Percentiles rank a stretch among this genome's conserved stretches.
phyloP scores from a whole-genome alignment of 2,113 vertebrate species.

The Alces alces region DNA sequence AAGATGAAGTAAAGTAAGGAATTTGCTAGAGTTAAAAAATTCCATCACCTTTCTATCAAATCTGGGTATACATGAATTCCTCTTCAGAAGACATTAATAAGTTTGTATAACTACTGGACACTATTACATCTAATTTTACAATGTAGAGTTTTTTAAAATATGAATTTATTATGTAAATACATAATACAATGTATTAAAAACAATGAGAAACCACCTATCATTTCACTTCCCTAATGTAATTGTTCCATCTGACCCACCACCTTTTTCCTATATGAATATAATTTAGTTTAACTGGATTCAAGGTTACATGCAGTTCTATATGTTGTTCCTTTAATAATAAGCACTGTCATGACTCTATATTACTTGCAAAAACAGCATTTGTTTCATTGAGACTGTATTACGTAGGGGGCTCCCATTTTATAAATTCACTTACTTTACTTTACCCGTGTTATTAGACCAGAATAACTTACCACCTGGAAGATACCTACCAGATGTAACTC shows the following conservation, averaged over 20 bases:
- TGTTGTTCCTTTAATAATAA: neutral
- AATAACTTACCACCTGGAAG: neutral
- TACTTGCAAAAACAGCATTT: neutral
- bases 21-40: neutral
- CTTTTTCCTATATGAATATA: neutral
- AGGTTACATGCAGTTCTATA: neutral
- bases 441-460: neutral
- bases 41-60: neutral
- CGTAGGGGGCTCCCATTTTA: neutral
- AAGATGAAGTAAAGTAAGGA: neutral
- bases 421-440: neutral
- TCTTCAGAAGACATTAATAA: neutral
- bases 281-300: neutral
- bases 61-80: neutral
- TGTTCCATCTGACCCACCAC: neutral
- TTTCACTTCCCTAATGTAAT: neutral
- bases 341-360: neutral
- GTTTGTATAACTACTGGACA: neutral
- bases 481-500: conserved; percentile 85
- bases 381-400: neutral
- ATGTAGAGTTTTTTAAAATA: neutral
- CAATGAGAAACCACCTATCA: neutral
- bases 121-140: neutral
- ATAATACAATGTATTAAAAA: neutral
- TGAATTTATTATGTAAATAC: neutral